phyloP scores from a whole-genome alignment of 2,888 invertebrate species.

The Gryllus longicercus region DNA sequence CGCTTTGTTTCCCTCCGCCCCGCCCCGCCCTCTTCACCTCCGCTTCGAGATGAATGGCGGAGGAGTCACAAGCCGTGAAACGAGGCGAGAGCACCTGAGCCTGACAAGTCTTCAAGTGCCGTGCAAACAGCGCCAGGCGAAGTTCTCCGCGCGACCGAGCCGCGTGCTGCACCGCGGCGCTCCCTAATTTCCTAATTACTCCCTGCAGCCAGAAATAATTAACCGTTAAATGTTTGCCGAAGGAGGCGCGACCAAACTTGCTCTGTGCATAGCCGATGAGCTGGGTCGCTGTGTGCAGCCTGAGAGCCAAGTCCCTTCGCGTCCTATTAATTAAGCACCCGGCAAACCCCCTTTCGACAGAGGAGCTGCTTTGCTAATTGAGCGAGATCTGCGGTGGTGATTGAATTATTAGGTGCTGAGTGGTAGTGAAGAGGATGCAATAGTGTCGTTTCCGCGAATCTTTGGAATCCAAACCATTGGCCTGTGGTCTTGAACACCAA shows the following conservation, averaged over 20 bases:
- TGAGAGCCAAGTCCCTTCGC: not conserved
- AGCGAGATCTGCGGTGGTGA: not conserved
- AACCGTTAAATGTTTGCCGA: slow-evolving; percentile 4
- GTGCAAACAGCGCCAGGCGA: not conserved
- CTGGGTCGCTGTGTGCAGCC: not conserved
- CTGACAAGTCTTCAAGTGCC: not conserved
- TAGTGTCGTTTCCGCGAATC: no score
- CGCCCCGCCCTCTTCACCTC: no score
- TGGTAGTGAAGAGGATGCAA: no score
- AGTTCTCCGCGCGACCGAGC: no score
- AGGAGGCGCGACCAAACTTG: not conserved
- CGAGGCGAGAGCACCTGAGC: no score
- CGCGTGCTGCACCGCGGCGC: not conserved
- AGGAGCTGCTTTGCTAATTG: slow-evolving; percentile 7
- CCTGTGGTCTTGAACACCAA: no score
- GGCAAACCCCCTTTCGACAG: not conserved
- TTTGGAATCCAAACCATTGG: no score
- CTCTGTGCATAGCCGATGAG: not conserved
- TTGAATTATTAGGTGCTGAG: not conserved
- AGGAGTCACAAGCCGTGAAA: no score
- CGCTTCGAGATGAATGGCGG: no score
- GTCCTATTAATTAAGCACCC: not conserved
- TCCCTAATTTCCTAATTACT: slow-evolving; percentile 17
- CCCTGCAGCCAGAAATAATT: slow-evolving; percentile 8
- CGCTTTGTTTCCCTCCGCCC: no score